Percentiles rank a stretch among this genome's conserved stretches.
Evolutionary conservation across 2,113 vertebrate species (phyloP).

Genomic region (Tautogolabrus adspersus): DNA sequence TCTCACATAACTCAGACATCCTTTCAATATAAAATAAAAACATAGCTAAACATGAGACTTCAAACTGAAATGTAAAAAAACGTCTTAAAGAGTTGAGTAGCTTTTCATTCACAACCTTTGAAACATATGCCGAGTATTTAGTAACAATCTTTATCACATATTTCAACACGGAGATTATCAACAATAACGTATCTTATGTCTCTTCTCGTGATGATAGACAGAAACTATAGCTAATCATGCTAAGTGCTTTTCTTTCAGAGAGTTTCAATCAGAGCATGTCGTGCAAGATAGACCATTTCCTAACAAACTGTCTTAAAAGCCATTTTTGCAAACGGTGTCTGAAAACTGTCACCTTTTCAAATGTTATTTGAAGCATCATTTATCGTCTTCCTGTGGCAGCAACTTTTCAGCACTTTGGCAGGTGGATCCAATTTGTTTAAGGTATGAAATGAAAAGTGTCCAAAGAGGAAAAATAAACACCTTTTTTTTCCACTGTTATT

Average conservation of each 20-base stretch:
- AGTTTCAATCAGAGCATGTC: conserved; percentile 17
- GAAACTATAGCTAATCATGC: conserved; percentile 8
- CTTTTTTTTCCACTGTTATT: conserved; percentile 23
- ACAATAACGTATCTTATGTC: conserved; percentile 2
- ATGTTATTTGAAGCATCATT: conserved; percentile 39
- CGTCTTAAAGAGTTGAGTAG: too few relatives aligned
- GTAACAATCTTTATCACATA: background rate
- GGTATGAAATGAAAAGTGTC: conserved; percentile 34
- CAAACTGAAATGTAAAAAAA: background rate
- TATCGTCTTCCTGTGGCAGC: conserved; percentile 38
- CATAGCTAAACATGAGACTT: background rate
- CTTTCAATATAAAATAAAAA: conserved; percentile 2
- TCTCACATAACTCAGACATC: background rate
- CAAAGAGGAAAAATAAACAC: background rate
- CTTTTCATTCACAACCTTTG: background rate
- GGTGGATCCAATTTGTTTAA: background rate
- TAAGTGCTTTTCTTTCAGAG: background rate
- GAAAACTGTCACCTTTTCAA: conserved; percentile 44
- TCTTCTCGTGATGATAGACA: background rate
- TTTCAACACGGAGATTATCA: background rate
- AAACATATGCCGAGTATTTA: background rate
- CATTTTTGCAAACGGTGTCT: conserved; percentile 34
- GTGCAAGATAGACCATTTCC: conserved; percentile 19
- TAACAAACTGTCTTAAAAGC: conserved; percentile 11
- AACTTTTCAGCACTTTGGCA: conserved; percentile 44